These are phyloP conservation scores for Catharus minimus DNA, from an alignment of 2,113 vertebrate species.

Conservation along the genomic window DNA sequence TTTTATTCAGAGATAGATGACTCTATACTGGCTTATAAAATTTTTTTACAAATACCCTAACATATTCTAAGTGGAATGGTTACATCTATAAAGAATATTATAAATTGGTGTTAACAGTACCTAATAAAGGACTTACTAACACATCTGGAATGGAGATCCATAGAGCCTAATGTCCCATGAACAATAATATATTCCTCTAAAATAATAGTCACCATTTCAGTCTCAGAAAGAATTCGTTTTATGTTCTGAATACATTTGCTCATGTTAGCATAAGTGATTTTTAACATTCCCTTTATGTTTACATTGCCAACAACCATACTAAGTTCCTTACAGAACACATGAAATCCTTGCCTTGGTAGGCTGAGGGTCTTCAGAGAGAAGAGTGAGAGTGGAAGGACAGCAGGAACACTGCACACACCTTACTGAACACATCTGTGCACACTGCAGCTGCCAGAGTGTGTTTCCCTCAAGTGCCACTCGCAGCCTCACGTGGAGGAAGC, in stretches of 20 bases:
- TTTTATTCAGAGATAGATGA: background rate
- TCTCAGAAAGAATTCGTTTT: background rate
- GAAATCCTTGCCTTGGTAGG: background rate
- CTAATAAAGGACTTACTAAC: background rate
- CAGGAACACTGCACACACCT: background rate
- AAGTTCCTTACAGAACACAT: background rate
- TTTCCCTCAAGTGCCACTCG: background rate
- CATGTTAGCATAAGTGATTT: background rate
- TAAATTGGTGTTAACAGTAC: background rate
- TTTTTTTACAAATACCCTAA: background rate
- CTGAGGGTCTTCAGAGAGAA: rapidly evolving
- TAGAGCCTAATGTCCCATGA: background rate
- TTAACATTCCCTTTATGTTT: background rate
- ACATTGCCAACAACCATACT: background rate
- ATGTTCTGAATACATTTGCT: background rate
- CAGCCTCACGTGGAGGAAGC: background rate
- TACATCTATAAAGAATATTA: background rate
- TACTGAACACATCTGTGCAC: background rate
- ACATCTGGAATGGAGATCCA: background rate
- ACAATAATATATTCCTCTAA: background rate
- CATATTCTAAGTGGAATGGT: background rate
- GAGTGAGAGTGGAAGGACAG: background rate
- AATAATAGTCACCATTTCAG: background rate
- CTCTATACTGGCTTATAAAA: background rate
- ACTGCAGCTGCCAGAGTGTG: background rate